phyloP scores from a whole-genome alignment of 2,888 invertebrate genomes.

The Eupithecia exiguata region DNA sequence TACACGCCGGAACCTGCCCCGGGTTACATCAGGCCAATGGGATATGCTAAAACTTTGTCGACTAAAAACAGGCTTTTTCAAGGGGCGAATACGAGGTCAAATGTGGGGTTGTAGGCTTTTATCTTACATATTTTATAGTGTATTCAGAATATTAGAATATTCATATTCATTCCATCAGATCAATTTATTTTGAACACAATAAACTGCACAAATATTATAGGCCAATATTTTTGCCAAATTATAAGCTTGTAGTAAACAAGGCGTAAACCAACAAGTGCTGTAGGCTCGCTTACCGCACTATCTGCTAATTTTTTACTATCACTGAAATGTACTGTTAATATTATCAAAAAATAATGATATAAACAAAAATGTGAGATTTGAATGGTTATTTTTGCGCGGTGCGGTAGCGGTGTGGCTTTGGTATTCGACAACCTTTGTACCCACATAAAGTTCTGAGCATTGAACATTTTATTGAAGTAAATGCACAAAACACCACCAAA shows the following conservation, averaged over 20 bases:
- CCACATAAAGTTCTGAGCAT: not conserved
- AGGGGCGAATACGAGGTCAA: not conserved
- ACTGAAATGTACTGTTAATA: too few relatives aligned
- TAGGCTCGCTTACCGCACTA: too few relatives aligned
- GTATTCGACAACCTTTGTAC: not conserved
- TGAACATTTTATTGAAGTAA: not conserved
- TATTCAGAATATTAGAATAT: not conserved
- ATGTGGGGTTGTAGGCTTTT: not conserved
- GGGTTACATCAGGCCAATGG: conserved; percentile 41
- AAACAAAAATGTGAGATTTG: too few relatives aligned
- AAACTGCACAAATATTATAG: too few relatives aligned
- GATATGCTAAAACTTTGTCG: conserved; percentile 40
- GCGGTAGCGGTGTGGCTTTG: not conserved
- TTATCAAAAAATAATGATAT: too few relatives aligned
- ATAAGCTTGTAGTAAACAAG: not conserved
- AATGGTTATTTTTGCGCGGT: not conserved
- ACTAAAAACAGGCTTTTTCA: conserved; percentile 18
- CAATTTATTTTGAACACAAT: not conserved
- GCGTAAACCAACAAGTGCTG: too few relatives aligned
- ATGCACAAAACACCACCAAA: not conserved
- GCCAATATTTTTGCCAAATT: too few relatives aligned
- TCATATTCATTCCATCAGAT: not conserved
- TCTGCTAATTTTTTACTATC: too few relatives aligned
- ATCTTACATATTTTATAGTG: not conserved
- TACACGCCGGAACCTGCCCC: conserved; percentile 42